Evolutionary conservation across 2,113 vertebrate genomes (phyloP).

Genomic region (Trochalopteron elliotii): DNA sequence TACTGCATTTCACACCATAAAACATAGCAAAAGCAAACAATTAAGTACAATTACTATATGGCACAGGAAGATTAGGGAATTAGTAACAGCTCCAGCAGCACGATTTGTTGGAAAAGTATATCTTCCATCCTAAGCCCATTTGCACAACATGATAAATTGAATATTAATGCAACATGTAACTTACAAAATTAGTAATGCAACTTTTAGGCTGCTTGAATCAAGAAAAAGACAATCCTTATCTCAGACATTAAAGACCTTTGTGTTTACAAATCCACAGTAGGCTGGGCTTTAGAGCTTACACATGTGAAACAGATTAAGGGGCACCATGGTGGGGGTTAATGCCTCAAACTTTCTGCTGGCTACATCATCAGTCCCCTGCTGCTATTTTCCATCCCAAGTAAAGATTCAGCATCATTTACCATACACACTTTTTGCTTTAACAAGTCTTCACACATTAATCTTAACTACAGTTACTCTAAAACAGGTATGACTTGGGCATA

Average conservation of each 20-base stretch:
- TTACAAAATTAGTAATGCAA: neutral
- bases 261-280: constrained; percentile 28
- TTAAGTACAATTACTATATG: constrained; percentile 19
- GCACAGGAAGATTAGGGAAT: constrained; percentile 28
- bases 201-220: neutral
- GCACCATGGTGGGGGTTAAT: neutral
- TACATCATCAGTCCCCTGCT: neutral
- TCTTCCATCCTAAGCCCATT: neutral
- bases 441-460: neutral
- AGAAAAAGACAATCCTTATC: neutral
- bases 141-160: neutral
- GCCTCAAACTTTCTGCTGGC: neutral
- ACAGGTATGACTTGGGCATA: neutral
- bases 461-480: neutral
- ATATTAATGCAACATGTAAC: neutral
- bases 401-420: neutral
- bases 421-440: neutral
- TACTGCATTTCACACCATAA: neutral
- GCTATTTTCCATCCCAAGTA: neutral
- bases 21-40: constrained; percentile 24
- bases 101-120: neutral
- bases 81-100: neutral
- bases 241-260: neutral
- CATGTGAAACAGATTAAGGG: constrained; percentile 65
- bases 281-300: neutral